A percentile compares a stretch with the other conserved stretches of the same genome.
Conservation (phyloP, 2,113 vertebrate genomes). For the Candoia aspera region DNA sequence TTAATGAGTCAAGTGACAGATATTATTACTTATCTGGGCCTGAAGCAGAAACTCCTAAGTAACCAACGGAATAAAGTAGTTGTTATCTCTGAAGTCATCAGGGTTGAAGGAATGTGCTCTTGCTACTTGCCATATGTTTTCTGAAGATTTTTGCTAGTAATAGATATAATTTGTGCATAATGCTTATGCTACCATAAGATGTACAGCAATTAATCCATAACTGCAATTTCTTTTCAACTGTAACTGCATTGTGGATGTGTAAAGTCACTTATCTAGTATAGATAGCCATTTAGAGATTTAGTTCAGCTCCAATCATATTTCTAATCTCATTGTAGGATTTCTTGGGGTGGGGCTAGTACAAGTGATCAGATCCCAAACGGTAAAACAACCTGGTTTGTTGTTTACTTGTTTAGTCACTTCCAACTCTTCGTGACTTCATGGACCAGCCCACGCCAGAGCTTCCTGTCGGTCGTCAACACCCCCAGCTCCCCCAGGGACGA, state of each 20-base stretch:
- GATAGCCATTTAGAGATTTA: neutral
- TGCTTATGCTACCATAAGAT: neutral
- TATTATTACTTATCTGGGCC: conserved; percentile 60
- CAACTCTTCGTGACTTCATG: no score
- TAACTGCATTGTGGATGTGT: neutral
- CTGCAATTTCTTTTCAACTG: conserved; percentile 15
- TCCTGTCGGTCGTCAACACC: no score
- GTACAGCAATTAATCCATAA: conserved; percentile 46
- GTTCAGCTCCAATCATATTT: neutral
- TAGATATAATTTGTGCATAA: conserved; percentile 50
- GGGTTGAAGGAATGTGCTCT: conserved; percentile 62
- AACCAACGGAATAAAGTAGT: conserved; percentile 40
- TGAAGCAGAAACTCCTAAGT: conserved; percentile 49
- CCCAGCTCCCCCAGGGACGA: no score
- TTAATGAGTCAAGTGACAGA: conserved; percentile 66
- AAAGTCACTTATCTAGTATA: neutral
- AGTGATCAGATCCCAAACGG: neutral
- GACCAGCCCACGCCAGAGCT: no score
- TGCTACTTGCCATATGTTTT: conserved; percentile 60
- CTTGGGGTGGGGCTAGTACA: neutral
- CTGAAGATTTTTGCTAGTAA: conserved; percentile 39
- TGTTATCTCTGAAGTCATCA: conserved; percentile 53
- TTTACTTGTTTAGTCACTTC: no score
- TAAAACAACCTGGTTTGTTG: neutral
- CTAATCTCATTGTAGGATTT: neutral